phyloP scores from a whole-genome alignment of 2,113 vertebrate species.

The Cynoglossus semilaevis region DNA sequence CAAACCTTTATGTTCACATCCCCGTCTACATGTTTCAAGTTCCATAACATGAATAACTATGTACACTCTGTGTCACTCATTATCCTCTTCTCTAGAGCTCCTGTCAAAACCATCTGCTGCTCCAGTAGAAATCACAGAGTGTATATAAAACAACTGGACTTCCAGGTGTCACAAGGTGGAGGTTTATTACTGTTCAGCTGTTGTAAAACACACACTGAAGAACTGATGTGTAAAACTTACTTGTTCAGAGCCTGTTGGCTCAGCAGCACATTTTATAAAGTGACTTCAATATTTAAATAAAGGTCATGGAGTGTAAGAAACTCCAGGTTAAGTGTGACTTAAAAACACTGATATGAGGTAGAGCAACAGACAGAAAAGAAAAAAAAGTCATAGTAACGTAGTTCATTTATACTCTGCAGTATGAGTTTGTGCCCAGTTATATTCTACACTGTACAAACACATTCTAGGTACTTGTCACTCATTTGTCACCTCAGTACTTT shows the following conservation, averaged over 20 bases:
- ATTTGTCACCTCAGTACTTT: constrained; percentile 18
- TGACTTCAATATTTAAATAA: constrained; percentile 33
- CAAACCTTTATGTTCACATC: constrained; percentile 32
- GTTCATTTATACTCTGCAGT: no score
- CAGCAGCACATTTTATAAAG: constrained; percentile 45
- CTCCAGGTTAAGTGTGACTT: constrained; percentile 10
- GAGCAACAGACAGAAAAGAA: constrained; percentile 17
- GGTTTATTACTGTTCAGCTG: not conserved
- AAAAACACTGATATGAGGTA: constrained; percentile 47
- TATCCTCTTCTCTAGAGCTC: constrained; percentile 35
- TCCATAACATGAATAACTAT: constrained; percentile 37
- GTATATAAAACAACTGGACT: not conserved
- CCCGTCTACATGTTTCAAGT: constrained; percentile 46
- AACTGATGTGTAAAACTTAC: no score
- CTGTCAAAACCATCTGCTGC: constrained; percentile 20
- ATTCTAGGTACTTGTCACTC: not conserved
- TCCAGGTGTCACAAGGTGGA: not conserved
- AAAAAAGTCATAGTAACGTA: no score
- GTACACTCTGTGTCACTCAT: constrained; percentile 30
- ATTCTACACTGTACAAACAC: no score
- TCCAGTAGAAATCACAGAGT: constrained; percentile 46
- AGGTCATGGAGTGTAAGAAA: constrained; percentile 1
- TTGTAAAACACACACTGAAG: no score
- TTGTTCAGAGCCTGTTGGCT: no score
- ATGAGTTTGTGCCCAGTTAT: no score